These are phyloP conservation scores for Sinocyclocheilus grahami DNA, from an alignment of 2,113 vertebrate species.

Conservation along the genomic window DNA sequence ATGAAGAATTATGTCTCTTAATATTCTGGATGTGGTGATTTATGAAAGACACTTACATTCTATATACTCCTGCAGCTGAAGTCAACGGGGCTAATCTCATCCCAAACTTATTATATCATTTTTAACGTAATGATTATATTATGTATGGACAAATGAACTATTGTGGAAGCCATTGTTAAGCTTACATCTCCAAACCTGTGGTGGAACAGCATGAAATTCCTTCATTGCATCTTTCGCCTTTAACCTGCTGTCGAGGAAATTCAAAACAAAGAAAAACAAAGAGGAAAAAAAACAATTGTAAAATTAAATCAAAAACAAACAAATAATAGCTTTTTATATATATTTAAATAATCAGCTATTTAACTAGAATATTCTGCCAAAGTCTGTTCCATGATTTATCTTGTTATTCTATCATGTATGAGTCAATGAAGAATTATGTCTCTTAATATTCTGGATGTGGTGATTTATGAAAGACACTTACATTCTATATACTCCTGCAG, in stretches of 20 bases:
- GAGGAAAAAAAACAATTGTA: neutral
- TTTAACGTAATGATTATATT: neutral
- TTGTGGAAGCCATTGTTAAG: neutral
- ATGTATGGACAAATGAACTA: neutral
- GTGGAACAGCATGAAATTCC: slow-evolving; percentile 77
- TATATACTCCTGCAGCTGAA: too few species aligned
- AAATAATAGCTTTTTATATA: too few species aligned
- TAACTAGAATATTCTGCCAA: neutral
- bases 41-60: neutral
- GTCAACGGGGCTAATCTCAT: too few species aligned
- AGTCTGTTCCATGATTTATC: neutral
- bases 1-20: neutral
- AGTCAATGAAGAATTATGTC: neutral
- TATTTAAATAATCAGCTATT: too few species aligned
- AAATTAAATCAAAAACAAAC: neutral
- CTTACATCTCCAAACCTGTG: slow-evolving; percentile 81
- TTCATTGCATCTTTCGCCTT: slow-evolving; percentile 86
- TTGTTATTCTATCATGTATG: neutral
- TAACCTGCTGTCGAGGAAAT: slow-evolving; percentile 77
- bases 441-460: neutral
- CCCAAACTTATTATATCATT: neutral
- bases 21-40: neutral
- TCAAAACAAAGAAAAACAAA: slow-evolving; percentile 35
- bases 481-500: too few species aligned
- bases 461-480: neutral